phyloP scores from a whole-genome alignment of 1,140 invertebrate genomes.

The Pentalonia nigronervosa region DNA sequence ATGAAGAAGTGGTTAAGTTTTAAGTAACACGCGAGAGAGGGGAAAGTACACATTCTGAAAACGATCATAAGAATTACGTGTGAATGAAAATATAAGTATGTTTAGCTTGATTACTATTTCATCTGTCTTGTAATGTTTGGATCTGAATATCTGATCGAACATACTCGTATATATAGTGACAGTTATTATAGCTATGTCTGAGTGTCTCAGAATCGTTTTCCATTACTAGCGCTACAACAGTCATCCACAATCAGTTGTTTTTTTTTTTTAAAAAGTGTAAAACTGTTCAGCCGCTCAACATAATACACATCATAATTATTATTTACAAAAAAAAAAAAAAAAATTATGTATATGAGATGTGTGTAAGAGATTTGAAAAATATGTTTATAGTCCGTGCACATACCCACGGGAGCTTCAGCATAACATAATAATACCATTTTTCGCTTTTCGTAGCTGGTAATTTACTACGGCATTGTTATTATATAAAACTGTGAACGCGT shows the following conservation, averaged over 20 bases:
- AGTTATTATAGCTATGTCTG: neutral
- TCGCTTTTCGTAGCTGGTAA: neutral
- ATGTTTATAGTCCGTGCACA: neutral
- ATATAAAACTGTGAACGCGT: neutral
- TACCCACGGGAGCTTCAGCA: neutral
- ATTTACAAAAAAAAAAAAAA: neutral
- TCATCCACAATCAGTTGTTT: neutral
- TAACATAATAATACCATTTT: neutral
- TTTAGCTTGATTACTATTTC: no score
- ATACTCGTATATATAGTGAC: neutral
- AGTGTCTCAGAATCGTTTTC: neutral
- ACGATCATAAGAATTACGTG: neutral
- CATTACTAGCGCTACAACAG: neutral
- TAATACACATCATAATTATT: neutral
- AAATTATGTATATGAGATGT: no score
- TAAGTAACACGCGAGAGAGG: neutral
- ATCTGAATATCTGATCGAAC: neutral
- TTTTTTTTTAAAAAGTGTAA: neutral
- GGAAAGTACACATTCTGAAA: neutral
- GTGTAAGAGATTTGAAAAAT: neutral
- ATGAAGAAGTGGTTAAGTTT: neutral
- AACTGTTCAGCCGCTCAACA: neutral
- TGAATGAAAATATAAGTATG: neutral
- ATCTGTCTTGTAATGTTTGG: neutral
- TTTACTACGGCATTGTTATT: conserved; percentile 15